Conservation (phyloP, 2,888 invertebrate species). For the Endotricha flammealis region DNA sequence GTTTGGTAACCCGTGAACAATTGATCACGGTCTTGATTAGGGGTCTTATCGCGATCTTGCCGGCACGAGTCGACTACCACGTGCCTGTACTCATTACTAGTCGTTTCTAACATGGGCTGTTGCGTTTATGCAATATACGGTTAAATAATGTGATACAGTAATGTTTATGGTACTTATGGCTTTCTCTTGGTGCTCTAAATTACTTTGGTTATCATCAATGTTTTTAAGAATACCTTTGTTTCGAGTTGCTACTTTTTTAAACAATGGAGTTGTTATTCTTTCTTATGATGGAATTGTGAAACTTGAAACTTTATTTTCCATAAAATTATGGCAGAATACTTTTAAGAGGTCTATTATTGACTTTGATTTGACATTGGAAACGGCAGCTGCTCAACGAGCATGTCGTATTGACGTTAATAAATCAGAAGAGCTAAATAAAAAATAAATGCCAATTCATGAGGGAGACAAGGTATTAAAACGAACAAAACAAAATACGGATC, state of each 20-base stretch:
- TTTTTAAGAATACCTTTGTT: neutral
- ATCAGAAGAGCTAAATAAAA: neutral
- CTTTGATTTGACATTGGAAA: no score
- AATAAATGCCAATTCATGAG: neutral
- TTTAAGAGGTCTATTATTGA: no score
- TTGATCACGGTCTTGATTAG: constrained; percentile 44
- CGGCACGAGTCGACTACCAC: constrained; percentile 41
- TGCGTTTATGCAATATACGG: constrained; percentile 39
- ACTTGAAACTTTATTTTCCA: neutral
- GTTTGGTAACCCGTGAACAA: constrained; percentile 36
- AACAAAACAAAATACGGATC: neutral
- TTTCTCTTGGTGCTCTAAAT: constrained; percentile 1
- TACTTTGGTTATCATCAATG: constrained; percentile 3
- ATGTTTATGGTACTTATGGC: constrained; percentile 3
- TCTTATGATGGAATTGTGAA: neutral
- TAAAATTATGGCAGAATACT: neutral
- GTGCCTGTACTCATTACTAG: constrained; percentile 36
- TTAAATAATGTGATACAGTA: constrained; percentile 4
- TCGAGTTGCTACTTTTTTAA: neutral
- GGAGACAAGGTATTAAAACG: neutral
- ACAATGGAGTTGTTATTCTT: neutral
- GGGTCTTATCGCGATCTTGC: constrained; percentile 42
- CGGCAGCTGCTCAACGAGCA: no score
- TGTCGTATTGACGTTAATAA: no score
- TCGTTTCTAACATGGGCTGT: constrained; percentile 23